Evolutionary conservation across 2,113 vertebrate genomes (phyloP).

Genomic region (Chunga burmeisteri): DNA sequence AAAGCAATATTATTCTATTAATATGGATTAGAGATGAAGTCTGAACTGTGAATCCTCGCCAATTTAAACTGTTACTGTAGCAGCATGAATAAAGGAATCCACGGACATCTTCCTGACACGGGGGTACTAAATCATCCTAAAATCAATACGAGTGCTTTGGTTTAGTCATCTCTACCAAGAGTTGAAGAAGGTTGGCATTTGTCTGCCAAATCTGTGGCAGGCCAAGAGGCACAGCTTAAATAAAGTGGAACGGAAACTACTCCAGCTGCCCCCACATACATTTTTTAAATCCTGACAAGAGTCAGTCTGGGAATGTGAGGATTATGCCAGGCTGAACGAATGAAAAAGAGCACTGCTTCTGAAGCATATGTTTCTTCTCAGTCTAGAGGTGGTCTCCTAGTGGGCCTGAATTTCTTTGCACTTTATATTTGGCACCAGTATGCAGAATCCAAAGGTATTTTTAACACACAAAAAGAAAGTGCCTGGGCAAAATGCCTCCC

Average conservation of each 20-base stretch:
- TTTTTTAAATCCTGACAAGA: slow-evolving; percentile 51
- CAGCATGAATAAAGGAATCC: neutral
- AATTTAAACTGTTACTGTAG: neutral
- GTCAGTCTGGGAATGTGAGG: slow-evolving; percentile 51
- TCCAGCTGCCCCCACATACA: slow-evolving; percentile 34
- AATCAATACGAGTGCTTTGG: neutral
- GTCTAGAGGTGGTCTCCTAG: slow-evolving; percentile 35
- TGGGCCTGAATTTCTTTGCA: slow-evolving; percentile 30
- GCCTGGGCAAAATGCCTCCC: neutral
- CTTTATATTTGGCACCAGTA: neutral
- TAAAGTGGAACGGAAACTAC: slow-evolving; percentile 51
- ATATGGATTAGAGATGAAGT: neutral
- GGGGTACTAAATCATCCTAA: neutral
- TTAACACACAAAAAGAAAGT: neutral
- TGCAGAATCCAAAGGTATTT: neutral
- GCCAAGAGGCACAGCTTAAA: slow-evolving; percentile 21
- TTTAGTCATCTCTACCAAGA: neutral
- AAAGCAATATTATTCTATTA: neutral
- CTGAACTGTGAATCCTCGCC: neutral
- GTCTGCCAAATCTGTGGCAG: slow-evolving; percentile 33
- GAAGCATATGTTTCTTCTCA: slow-evolving; percentile 53
- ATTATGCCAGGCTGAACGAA: slow-evolving; percentile 42
- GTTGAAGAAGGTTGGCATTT: slow-evolving; percentile 38
- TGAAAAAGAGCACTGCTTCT: slow-evolving; percentile 27
- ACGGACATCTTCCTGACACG: neutral